Evolutionary conservation across 2,797 vertebrate genomes (phyloP).

Genomic region (Sus cebifrons): DNA sequence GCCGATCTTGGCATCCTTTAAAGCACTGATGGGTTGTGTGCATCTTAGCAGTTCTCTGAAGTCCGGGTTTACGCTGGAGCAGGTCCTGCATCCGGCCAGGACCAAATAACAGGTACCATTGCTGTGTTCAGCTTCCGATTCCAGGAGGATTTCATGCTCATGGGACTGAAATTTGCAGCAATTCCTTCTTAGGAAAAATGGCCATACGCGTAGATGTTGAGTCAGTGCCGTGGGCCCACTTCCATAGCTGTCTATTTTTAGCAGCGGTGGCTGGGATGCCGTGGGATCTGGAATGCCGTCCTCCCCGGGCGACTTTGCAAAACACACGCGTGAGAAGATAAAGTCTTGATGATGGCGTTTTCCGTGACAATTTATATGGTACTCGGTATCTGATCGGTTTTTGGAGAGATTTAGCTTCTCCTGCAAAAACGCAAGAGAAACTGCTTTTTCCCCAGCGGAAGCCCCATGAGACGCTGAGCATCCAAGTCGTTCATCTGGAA

Average conservation of each 20-base stretch:
- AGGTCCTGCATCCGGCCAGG: neutral
- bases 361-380: slow-evolving; percentile 26
- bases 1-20: too few species aligned
- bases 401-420: slow-evolving; percentile 78
- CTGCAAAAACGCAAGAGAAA: slow-evolving; percentile 58
- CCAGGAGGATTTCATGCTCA: neutral
- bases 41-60: accelerated
- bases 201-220: accelerated
- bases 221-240: neutral
- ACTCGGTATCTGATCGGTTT: slow-evolving; percentile 74
- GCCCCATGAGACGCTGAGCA: slow-evolving; percentile 23
- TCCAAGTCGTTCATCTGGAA: neutral
- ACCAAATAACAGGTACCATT: neutral
- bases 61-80: too few species aligned
- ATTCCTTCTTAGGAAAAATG: neutral
- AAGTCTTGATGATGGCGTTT: slow-evolving; percentile 48
- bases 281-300: accelerated
- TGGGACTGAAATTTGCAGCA: neutral
- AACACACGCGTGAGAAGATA: neutral
- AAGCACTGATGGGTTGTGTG: accelerated
- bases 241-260: accelerated
- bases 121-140: neutral
- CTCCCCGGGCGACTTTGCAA: neutral
- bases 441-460: slow-evolving; percentile 71
- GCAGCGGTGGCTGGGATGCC: neutral